Percentiles rank a stretch among this genome's conserved stretches.
phyloP scores from a whole-genome alignment of 2,888 invertebrate genomes.

The Carpatolechia fugitivella region DNA sequence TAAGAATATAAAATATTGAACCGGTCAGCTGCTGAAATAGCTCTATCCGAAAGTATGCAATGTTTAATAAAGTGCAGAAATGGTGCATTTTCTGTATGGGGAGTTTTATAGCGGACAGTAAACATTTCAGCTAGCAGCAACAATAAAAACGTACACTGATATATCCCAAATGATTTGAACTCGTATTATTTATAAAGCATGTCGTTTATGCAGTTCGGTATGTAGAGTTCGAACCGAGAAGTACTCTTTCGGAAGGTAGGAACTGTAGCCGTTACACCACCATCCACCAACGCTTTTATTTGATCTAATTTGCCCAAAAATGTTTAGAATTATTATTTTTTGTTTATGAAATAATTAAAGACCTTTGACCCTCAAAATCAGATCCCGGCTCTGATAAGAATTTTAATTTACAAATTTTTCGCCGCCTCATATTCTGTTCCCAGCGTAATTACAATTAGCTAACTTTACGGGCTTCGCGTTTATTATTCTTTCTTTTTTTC shows the following conservation, averaged over 20 bases:
- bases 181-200: background rate
- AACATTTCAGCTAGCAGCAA: constrained; percentile 9
- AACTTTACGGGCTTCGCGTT: background rate
- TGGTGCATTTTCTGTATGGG: constrained; percentile 29
- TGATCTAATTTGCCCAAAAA: no score
- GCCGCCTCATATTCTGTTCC: background rate
- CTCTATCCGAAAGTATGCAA: constrained; percentile 40
- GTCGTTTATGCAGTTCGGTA: no score
- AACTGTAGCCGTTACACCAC: no score
- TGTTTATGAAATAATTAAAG: background rate
- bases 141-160: constrained; percentile 8
- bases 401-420: background rate
- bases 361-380: constrained; percentile 2
- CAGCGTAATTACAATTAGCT: background rate
- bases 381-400: background rate
- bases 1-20: no score
- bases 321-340: background rate
- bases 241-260: no score
- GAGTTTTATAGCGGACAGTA: constrained; percentile 17
- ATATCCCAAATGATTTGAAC: constrained; percentile 5
- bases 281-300: no score
- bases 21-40: background rate
- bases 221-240: no score
- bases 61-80: constrained; percentile 41
- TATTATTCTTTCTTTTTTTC: background rate